These are phyloP conservation scores for Alfaro cultratus DNA, from an alignment of 2,797 vertebrate species.

Conservation along the genomic window DNA sequence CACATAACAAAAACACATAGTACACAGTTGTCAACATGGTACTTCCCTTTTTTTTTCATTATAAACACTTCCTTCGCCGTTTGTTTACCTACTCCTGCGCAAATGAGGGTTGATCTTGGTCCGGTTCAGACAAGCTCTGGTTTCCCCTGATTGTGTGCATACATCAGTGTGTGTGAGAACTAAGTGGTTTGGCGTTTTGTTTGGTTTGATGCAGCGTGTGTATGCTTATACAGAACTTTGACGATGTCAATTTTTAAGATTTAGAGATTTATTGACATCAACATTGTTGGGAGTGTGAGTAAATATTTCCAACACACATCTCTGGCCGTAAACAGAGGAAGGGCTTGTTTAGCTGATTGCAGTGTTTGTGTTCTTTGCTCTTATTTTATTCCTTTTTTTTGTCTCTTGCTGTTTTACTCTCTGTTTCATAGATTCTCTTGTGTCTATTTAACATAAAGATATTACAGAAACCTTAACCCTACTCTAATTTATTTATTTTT, in stretches of 20 bases:
- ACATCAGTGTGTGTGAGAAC: constrained; percentile 60
- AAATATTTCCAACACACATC: constrained; percentile 59
- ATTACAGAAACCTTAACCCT: background rate
- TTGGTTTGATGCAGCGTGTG: constrained; percentile 25
- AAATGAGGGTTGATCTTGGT: constrained; percentile 51
- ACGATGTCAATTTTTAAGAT: constrained; percentile 38
- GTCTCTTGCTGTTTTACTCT: background rate
- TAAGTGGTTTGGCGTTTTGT: constrained; percentile 2
- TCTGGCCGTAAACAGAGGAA: constrained; percentile 61
- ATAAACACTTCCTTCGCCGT: constrained; percentile 51
- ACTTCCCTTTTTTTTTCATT: constrained; percentile 33
- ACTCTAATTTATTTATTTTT: background rate
- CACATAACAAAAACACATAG: constrained; percentile 4
- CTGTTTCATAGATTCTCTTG: constrained; percentile 8
- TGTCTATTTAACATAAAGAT: background rate
- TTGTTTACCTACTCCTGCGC: constrained; percentile 52
- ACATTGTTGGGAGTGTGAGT: constrained; percentile 46
- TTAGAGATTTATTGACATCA: constrained; percentile 51
- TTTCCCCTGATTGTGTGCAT: constrained; percentile 63
- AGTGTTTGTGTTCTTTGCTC: constrained; percentile 45
- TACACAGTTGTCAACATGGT: constrained; percentile 16
- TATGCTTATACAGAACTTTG: constrained; percentile 17
- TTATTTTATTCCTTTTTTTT: constrained; percentile 12
- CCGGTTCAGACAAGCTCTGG: constrained; percentile 35
- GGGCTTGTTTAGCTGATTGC: constrained; percentile 62